Base-by-base conservation (phyloP, 1,140 invertebrate species). In the Brevipalpus yothersi region DNA sequence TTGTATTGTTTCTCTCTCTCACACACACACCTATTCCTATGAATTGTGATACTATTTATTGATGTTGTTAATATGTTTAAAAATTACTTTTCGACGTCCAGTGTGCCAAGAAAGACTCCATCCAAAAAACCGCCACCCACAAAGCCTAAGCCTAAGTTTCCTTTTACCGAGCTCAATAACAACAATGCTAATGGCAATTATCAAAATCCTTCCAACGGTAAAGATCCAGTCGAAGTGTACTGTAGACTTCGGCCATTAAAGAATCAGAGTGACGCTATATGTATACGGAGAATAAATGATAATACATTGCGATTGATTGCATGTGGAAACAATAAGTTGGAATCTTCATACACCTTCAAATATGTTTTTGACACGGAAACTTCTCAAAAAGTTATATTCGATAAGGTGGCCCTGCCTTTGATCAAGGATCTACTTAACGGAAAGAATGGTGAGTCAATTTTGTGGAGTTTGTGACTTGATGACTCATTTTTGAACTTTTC, bases 371-470 rank as follows among this genome's bases (percentile, higher is more conserved):
- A 81, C 64, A 78, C 82, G 3, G 76, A 78, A 42, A 65, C 72
- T 1, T 70, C 75, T 0, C 94, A 98, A 70, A 81, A 83, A 68
- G 81, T 86, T 59, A 74, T 95, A 12, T 96, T 92, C 71, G 79
- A 84, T 51, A 73, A 77, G 59, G 81, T 90, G n/a, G 85, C 86
- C 1, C 73, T 83, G 53, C 90, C 91, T 1, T 72, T 97, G 3
- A 80, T 97, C 0, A 79, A 86, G 60, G 74, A 79, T 65, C 67
- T 80, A 1, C 58, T 79, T 2, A 66, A 67, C 58, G 77, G 77
- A 9, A 83, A 83, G 70, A 95, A 94, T 76, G 85, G 49, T 51
- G 17, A 51, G 49, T 51, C 17, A 19, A 8, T 51, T 17, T n/a
- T 19, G 74, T 74, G 63, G 64, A 66, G 13, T 12, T 64, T 39